Evolutionary conservation across 2,888 invertebrate species (phyloP), one percentile per base, ranked within the genome.

Genomic region (Drosophila mimetica): DNA sequence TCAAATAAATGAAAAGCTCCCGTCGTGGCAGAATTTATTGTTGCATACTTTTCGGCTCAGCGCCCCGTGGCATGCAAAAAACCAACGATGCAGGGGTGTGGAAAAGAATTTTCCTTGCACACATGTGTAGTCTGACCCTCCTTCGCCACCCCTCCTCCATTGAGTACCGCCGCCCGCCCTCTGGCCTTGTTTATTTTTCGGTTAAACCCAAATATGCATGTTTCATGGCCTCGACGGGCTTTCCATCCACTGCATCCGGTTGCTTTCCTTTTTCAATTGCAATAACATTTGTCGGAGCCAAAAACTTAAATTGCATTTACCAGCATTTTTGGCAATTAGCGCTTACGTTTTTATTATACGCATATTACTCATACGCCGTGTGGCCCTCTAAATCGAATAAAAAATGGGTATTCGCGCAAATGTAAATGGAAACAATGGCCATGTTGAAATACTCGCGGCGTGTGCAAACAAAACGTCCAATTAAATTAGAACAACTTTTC

Each of bases 41-140:
- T 88, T 85, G 88, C 78, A 88, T 85, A 80, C 84, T 88, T 88
- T 86, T 88, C 76, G 86, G 83, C 71, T 83, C 83, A 82, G 83
- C 76, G 83, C 79, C 46, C 60, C 60, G 54, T 70, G 71, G 76
- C 70, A 76, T 48, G 67, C 70, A 54, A 63, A 65, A 54, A 39
- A 44, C 54, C 53, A 46, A 50, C 18, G 44, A 30, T 11, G 9
- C 11, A 22, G 16, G 28, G 41, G 44, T 52, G 54, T 52, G 53
- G 14, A 51, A 48, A 51, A 14, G 67, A 69, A 66, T 63, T 61
- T 64, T 37, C 66, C 60, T 47, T 63, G 78, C 70, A 64, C 46
- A 74, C 81, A 84, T 77, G 75, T 47, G 47, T 47, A 60, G 70
- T 11, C 41, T 11, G 22, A 8, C 46, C 14, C 16, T 28, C 18